Percentiles rank a stretch among this genome's conserved stretches.
Evolutionary conservation across 2,888 invertebrate species (phyloP).

Genomic region (Meliscaeva auricollis): DNA sequence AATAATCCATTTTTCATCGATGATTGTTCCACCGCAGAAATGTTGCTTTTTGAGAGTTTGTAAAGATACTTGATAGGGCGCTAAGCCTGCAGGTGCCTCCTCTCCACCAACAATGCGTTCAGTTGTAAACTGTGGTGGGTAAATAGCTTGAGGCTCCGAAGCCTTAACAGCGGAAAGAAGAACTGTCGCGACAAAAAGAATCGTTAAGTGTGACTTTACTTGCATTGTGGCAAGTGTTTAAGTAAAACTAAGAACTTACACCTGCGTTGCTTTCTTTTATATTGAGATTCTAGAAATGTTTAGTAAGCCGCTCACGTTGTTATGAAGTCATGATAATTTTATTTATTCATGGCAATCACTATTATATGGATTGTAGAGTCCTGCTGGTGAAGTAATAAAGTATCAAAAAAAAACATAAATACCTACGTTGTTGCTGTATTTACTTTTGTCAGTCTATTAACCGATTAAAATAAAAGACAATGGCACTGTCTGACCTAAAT

Average conservation of each 20-base stretch:
- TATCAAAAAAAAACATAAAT: not conserved
- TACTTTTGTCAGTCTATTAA: not conserved
- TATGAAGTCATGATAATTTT: conserved; percentile 28
- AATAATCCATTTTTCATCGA: conserved; percentile 81
- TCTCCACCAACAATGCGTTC: conserved; percentile 82
- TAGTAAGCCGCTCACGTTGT: conserved; percentile 53
- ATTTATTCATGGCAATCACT: conserved; percentile 18
- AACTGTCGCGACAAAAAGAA: conserved; percentile 13
- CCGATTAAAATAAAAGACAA: not conserved
- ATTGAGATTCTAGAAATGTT: conserved; percentile 9
- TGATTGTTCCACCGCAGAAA: conserved; percentile 83
- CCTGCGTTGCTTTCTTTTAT: conserved; percentile 48
- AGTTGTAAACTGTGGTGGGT: conserved; percentile 70
- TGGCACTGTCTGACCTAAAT: not conserved
- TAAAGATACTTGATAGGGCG: conserved; percentile 83
- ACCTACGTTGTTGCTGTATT: conserved; percentile 13
- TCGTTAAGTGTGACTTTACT: not conserved
- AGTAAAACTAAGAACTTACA: conserved; percentile 34
- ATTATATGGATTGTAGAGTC: conserved; percentile 32
- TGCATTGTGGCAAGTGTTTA: conserved; percentile 46
- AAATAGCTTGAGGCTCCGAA: conserved; percentile 39
- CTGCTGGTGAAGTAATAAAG: conserved; percentile 50
- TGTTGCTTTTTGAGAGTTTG: conserved; percentile 79
- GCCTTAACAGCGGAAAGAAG: not conserved
- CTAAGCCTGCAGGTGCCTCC: conserved; percentile 80